A percentile compares a stretch with the other conserved stretches of the same genome.
Conservation (phyloP, 2,888 invertebrate species). For the Brachyptera putata region DNA sequence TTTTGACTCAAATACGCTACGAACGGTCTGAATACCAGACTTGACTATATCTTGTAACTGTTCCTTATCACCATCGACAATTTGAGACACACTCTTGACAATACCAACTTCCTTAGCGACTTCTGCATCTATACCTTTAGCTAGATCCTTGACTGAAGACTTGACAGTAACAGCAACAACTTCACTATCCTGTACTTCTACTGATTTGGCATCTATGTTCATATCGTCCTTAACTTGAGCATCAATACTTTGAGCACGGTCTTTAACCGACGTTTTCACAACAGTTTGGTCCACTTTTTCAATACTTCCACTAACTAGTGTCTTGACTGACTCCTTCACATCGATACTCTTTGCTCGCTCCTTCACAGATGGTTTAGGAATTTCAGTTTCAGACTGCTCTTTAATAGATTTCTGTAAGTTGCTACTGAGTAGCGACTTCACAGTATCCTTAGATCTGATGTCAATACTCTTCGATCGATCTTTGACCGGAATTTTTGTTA, state of each 20-base stretch:
- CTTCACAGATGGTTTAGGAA: constrained; percentile 22
- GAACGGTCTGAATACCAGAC: background rate
- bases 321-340: constrained; percentile 12
- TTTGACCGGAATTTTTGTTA: constrained; percentile 14
- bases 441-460: constrained; percentile 1
- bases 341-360: constrained; percentile 26
- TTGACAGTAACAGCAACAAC: background rate
- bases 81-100: background rate
- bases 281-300: background rate
- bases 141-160: constrained; percentile 10
- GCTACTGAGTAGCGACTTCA: constrained; percentile 2
- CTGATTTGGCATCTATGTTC: background rate
- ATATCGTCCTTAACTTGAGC: background rate
- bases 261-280: constrained; percentile 28
- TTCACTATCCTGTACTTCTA: background rate
- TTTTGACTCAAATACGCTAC: background rate
- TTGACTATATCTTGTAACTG: background rate
- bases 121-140: constrained; percentile 7
- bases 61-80: background rate
- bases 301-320: background rate
- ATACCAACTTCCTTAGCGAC: background rate
- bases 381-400: constrained; percentile 24
- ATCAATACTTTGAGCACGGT: constrained; percentile 25
- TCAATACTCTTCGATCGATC: constrained; percentile 19
- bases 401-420: too few relatives aligned